These are phyloP conservation scores for Auanema sp. DNA, from an alignment of 2,888 invertebrate genomes.

Conservation along the genomic window DNA sequence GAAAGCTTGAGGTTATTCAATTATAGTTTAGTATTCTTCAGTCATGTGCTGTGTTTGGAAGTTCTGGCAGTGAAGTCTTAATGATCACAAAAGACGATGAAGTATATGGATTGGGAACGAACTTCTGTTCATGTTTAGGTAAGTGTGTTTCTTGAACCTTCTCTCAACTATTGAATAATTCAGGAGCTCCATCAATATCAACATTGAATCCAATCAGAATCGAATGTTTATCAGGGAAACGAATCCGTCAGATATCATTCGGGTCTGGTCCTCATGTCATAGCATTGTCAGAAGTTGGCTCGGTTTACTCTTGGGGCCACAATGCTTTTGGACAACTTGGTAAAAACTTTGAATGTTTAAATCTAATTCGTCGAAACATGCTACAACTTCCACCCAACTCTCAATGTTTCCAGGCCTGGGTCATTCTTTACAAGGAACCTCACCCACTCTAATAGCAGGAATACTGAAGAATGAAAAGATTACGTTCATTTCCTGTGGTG, in stretches of 20 bases:
- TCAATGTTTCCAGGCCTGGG: conserved; percentile 66
- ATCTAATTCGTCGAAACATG: no score
- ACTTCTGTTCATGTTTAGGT: conserved; percentile 71
- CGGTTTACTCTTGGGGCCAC: conserved; percentile 72
- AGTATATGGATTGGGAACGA: conserved; percentile 71
- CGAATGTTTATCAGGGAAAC: conserved; percentile 18
- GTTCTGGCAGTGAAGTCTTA: conserved; percentile 71
- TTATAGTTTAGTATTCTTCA: conserved; percentile 2
- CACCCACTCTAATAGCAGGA: conserved; percentile 68
- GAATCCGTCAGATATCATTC: conserved; percentile 17
- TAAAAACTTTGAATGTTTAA: conserved; percentile 9
- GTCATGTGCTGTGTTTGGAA: conserved; percentile 47
- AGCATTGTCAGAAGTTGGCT: conserved; percentile 70
- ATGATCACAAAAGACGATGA: conserved; percentile 71
- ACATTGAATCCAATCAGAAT: conserved; percentile 15
- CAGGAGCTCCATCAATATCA: conserved; percentile 13
- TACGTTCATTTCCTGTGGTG: conserved; percentile 71
- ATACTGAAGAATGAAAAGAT: conserved; percentile 66
- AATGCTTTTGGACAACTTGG: conserved; percentile 71
- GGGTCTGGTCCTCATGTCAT: conserved; percentile 70
- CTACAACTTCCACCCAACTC: no score
- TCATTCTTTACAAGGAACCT: conserved; percentile 69
- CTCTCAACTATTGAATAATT: neutral
- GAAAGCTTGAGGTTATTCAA: neutral
- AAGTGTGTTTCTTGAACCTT: neutral